Percentiles rank a stretch among this genome's conserved stretches.
phyloP scores from a whole-genome alignment of 2,113 vertebrate genomes.

The Oryzias woworae region DNA sequence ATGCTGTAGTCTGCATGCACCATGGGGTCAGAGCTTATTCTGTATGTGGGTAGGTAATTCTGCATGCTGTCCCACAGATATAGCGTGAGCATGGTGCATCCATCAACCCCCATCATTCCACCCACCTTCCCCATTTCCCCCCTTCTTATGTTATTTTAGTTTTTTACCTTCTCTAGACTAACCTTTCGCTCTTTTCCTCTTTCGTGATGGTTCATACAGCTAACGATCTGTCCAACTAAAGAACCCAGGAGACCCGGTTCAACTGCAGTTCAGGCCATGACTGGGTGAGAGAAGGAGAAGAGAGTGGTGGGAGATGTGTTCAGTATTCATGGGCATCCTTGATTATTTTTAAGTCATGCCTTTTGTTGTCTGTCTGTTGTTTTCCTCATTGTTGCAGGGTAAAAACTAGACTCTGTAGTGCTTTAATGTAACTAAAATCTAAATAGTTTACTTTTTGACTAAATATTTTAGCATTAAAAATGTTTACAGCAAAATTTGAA shows the following conservation, averaged over 20 bases:
- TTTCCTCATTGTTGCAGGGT: conserved; percentile 14
- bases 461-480: too few relatives aligned
- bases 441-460: too few relatives aligned
- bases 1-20: conserved; percentile 36
- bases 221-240: conserved; percentile 72
- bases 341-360: conserved; percentile 34
- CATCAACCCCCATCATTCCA: conserved; percentile 13
- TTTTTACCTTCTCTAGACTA: conserved; percentile 30
- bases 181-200: conserved; percentile 48
- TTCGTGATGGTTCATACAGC: conserved; percentile 69
- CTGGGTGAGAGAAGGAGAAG: conserved; percentile 41
- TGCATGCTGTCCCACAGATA: conserved; percentile 46
- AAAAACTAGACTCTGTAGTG: conserved; percentile 6
- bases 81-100: conserved; percentile 45
- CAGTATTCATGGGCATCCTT: conserved; percentile 33
- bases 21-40: conserved; percentile 41
- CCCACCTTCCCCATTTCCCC: conserved; percentile 17
- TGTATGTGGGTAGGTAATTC: conserved; percentile 52
- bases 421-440: too few relatives aligned
- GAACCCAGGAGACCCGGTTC: conserved; percentile 71
- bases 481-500: too few relatives aligned
- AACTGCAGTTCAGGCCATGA: conserved; percentile 72
- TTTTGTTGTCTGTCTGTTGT: conserved; percentile 26
- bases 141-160: conserved; percentile 43
- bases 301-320: conserved; percentile 16